Percentiles rank a stretch among this genome's conserved stretches.
Conservation (phyloP, 1,140 invertebrate species). For the Maconellicoccus hirsutus region DNA sequence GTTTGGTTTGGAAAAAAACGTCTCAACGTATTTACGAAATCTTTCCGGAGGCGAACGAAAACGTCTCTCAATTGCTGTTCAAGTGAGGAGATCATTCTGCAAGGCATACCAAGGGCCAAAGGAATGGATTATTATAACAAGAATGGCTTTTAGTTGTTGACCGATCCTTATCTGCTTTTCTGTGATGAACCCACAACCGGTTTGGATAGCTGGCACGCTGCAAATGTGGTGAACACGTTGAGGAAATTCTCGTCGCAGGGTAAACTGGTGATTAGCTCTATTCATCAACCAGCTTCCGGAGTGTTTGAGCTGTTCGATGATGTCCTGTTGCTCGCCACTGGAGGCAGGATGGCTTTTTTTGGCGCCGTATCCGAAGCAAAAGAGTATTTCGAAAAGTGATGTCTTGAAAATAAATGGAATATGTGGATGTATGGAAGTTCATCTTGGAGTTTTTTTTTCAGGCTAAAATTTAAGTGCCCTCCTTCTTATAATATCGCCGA, state of each 20-base stretch:
- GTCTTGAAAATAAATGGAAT: too few relatives aligned
- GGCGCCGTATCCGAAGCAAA: constrained; percentile 51
- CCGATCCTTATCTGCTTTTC: constrained; percentile 89
- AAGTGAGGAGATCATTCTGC: constrained; percentile 37
- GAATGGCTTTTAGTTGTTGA: constrained; percentile 31
- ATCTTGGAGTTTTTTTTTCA: too few relatives aligned
- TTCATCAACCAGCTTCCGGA: constrained; percentile 91
- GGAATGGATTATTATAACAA: too few relatives aligned
- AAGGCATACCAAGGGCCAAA: too few relatives aligned
- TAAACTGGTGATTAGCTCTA: constrained; percentile 73
- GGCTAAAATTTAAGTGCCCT: constrained; percentile 47
- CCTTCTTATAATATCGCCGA: constrained; percentile 58
- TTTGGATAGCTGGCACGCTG: constrained; percentile 29
- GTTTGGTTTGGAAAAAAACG: constrained; percentile 56
- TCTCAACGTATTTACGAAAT: constrained; percentile 61
- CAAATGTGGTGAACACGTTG: constrained; percentile 27
- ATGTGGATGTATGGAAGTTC: constrained; percentile 18
- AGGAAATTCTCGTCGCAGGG: constrained; percentile 27
- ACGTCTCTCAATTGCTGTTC: constrained; percentile 76
- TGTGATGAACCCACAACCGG: constrained; percentile 89
- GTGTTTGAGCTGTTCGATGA: constrained; percentile 93
- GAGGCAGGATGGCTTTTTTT: constrained; percentile 66
- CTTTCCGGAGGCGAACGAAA: constrained; percentile 89
- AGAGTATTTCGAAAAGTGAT: constrained; percentile 53
- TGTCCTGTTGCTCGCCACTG: constrained; percentile 53